These are phyloP conservation scores for Zapus hudsonius DNA, from an alignment of 2,113 vertebrate genomes.

Conservation along the genomic window DNA sequence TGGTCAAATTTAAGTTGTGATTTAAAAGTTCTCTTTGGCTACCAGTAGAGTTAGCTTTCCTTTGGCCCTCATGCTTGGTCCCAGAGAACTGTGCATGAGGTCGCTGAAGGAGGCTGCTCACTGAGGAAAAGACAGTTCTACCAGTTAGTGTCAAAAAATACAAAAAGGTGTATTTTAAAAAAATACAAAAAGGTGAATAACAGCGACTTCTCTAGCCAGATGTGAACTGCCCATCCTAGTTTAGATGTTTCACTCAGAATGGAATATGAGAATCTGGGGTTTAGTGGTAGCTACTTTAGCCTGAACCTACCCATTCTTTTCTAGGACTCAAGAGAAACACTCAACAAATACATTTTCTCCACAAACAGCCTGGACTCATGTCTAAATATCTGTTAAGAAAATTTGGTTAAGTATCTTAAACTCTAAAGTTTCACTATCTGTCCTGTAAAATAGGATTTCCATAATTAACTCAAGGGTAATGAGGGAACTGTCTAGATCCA, in stretches of 20 bases:
- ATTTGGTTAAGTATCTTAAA: background rate
- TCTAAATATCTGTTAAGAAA: background rate
- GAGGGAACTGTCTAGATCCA: background rate
- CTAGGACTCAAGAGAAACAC: background rate
- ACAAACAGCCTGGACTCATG: background rate
- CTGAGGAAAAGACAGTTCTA: no score
- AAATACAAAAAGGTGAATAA: background rate
- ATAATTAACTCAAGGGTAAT: background rate
- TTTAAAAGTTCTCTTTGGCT: background rate
- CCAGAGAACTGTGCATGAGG: background rate
- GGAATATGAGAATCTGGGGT: background rate
- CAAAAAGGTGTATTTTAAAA: no score
- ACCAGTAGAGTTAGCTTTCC: background rate
- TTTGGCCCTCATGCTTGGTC: background rate
- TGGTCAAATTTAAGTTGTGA: background rate
- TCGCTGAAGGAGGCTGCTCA: no score
- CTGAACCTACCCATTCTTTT: background rate
- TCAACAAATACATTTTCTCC: background rate
- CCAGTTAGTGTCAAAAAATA: background rate
- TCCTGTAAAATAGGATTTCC: background rate
- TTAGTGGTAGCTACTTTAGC: background rate
- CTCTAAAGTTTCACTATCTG: conserved; percentile 20
- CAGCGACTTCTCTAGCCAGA: background rate
- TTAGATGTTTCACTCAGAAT: background rate
- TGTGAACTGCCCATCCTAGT: background rate